These are phyloP conservation scores for Xiphophorus couchianus DNA, from an alignment of 2,113 vertebrate species.

Conservation along the genomic window DNA sequence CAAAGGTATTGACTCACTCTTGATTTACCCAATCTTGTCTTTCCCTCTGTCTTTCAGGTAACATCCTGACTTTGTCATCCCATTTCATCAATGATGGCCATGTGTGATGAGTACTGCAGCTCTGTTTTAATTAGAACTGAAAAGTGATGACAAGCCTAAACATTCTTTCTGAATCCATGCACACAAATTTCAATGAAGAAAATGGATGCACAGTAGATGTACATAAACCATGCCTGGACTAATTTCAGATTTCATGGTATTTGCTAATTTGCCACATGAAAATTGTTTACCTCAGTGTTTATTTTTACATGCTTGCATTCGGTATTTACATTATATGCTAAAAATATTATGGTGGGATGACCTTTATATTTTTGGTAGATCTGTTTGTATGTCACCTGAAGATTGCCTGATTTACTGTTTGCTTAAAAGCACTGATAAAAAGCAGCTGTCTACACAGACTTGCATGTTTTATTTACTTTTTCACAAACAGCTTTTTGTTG, in stretches of 20 bases:
- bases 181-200: no score
- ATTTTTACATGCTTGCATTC: not conserved
- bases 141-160: not conserved
- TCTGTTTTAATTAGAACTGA: slow-evolving; percentile 4
- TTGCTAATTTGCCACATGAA: no score
- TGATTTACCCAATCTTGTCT: slow-evolving; percentile 35
- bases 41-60: slow-evolving; percentile 74
- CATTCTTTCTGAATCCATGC: not conserved
- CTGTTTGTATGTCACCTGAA: not conserved
- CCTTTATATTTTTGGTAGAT: not conserved
- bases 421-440: not conserved
- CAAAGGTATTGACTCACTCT: not conserved
- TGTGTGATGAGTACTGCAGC: slow-evolving; percentile 60
- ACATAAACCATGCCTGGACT: no score
- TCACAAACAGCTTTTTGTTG: slow-evolving; percentile 22
- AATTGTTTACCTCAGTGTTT: not conserved
- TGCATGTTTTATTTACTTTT: slow-evolving; percentile 19
- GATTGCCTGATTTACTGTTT: not conserved
- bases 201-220: no score
- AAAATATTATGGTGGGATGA: not conserved
- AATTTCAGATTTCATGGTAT: no score
- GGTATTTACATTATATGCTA: not conserved
- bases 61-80: slow-evolving; percentile 46
- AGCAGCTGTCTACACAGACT: slow-evolving; percentile 2
- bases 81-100: slow-evolving; percentile 29